phyloP scores from a whole-genome alignment of 2,797 vertebrate species.

The Mus spretus region DNA sequence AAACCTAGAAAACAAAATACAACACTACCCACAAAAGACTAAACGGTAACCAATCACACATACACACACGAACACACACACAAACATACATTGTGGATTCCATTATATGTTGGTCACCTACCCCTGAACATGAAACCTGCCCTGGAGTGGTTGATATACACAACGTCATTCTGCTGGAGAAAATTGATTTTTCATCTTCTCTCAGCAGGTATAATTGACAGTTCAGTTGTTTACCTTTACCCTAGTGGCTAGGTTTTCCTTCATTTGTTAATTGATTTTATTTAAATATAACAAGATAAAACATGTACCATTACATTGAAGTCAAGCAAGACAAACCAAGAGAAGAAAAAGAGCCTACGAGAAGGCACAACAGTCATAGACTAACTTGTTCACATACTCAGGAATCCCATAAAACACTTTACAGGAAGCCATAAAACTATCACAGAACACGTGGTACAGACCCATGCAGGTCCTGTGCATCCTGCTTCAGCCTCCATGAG shows the following conservation, averaged over 20 bases:
- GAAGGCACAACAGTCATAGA: background rate
- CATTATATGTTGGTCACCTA: background rate
- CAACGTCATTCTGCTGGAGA: too few relatives aligned
- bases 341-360: background rate
- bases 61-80: background rate
- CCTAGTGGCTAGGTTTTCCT: background rate
- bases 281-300: background rate
- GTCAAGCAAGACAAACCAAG: background rate
- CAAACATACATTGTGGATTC: background rate
- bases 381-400: background rate
- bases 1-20: background rate
- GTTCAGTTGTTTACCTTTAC: too few relatives aligned
- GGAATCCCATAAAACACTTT: background rate
- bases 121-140: too few relatives aligned
- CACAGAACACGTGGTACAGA: background rate
- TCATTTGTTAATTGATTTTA: background rate
- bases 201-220: too few relatives aligned
- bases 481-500: background rate
- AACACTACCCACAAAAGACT: background rate
- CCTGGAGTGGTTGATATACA: too few relatives aligned
- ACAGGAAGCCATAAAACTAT: background rate
- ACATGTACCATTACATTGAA: background rate
- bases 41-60: background rate
- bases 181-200: too few relatives aligned
- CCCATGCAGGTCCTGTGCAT: background rate